phyloP scores from a whole-genome alignment of 2,797 vertebrate species.

The Gephyroberyx darwinii region DNA sequence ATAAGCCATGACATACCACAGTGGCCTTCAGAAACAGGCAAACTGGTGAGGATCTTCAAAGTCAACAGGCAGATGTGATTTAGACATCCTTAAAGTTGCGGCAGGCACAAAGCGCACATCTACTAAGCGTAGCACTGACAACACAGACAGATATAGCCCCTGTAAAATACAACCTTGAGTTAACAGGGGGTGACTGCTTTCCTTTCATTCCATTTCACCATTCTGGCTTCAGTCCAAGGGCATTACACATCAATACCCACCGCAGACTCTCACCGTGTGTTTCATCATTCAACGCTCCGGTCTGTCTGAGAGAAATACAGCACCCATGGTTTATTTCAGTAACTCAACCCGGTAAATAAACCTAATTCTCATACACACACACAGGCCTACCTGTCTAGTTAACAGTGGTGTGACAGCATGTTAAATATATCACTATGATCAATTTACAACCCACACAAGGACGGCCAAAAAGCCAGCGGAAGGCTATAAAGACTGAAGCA shows the following conservation, averaged over 20 bases:
- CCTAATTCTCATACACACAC: constrained; percentile 58
- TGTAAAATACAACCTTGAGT: constrained; percentile 76
- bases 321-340: constrained; percentile 69
- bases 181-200: constrained; percentile 66
- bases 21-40: constrained; percentile 33
- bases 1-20: constrained; percentile 42
- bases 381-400: constrained; percentile 54
- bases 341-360: constrained; percentile 75
- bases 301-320: constrained; percentile 71
- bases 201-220: constrained; percentile 68
- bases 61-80: constrained; percentile 61
- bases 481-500: constrained; percentile 49
- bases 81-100: constrained; percentile 46
- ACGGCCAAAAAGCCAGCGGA: constrained; percentile 56
- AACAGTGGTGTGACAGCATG: constrained; percentile 54
- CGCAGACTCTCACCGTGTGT: constrained; percentile 58
- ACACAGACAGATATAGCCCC: constrained; percentile 60
- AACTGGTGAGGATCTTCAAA: constrained; percentile 57
- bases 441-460: constrained; percentile 66
- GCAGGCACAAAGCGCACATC: constrained; percentile 40
- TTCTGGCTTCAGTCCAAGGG: constrained; percentile 71
- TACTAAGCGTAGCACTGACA: constrained; percentile 52
- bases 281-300: constrained; percentile 66
- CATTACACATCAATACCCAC: constrained; percentile 74
- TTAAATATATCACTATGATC: constrained; percentile 64